These are phyloP conservation scores for Ennomos erosarius DNA, from an alignment of 2,888 invertebrate genomes.

Conservation along the genomic window DNA sequence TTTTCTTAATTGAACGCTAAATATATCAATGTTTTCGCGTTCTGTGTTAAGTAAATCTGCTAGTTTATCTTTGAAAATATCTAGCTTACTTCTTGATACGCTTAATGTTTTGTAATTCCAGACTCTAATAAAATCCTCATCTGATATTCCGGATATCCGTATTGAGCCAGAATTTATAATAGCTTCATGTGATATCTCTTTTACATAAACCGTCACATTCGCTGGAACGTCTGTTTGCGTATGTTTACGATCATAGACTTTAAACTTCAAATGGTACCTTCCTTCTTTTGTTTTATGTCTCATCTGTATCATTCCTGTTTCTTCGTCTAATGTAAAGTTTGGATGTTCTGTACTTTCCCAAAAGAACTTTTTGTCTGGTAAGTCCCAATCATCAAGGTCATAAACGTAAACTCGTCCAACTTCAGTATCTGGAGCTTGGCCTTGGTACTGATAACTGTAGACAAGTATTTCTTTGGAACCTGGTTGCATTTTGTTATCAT, in stretches of 20 bases:
- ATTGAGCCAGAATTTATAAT: constrained; percentile 98
- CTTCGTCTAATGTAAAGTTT: constrained; percentile 94
- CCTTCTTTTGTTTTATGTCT: constrained; percentile 96
- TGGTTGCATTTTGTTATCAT: constrained; percentile 99
- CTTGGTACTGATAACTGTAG: constrained; percentile 98
- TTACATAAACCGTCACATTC: constrained; percentile 97
- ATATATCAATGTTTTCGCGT: constrained; percentile 96
- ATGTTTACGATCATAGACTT: constrained; percentile 97
- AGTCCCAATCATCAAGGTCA: constrained; percentile 99
- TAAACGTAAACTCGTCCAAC: constrained; percentile 98
- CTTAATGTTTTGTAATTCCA: constrained; percentile 96
- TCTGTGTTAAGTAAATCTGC: constrained; percentile 94
- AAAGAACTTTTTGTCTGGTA: constrained; percentile 98
- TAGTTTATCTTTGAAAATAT: constrained; percentile 95
- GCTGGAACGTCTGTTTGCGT: constrained; percentile 98
- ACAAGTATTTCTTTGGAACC: constrained; percentile 98
- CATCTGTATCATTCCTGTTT: constrained; percentile 98
- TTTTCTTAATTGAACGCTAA: constrained; percentile 96
- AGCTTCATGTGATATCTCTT: constrained; percentile 97
- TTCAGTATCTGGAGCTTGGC: constrained; percentile 94
- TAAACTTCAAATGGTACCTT: constrained; percentile 91
- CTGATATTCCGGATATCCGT: constrained; percentile 95
- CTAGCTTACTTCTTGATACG: constrained; percentile 94
- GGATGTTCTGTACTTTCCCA: constrained; percentile 96
- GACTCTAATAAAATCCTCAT: constrained; percentile 97